phyloP scores from a whole-genome alignment of 2,113 vertebrate genomes.

The Varanus salvator region DNA sequence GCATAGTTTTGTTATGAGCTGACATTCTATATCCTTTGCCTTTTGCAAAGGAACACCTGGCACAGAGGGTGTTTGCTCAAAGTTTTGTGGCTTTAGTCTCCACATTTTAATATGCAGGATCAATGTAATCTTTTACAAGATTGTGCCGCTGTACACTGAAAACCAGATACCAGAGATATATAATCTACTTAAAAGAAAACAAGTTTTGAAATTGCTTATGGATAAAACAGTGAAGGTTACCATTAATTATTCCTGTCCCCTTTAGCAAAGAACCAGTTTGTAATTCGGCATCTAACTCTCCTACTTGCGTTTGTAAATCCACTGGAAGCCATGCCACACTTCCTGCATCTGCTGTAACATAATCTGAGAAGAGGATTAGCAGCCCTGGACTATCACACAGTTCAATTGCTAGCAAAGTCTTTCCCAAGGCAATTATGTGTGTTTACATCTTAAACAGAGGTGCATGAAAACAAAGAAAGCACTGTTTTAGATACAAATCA shows the following conservation, averaged over 20 bases:
- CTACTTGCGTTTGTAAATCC: slow-evolving; percentile 27
- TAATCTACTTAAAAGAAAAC: background rate
- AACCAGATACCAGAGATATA: background rate
- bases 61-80: slow-evolving; percentile 9
- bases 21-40: too few species aligned
- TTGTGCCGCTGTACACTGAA: too few species aligned
- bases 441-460: slow-evolving; percentile 54
- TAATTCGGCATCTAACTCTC: slow-evolving; percentile 51
- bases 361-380: slow-evolving; percentile 53
- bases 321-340: slow-evolving; percentile 20
- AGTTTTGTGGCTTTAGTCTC: background rate
- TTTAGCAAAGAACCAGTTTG: slow-evolving; percentile 25
- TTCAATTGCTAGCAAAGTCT: slow-evolving; percentile 48
- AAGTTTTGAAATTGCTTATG: background rate
- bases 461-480: slow-evolving; percentile 34
- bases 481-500: slow-evolving; percentile 22
- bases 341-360: slow-evolving; percentile 42
- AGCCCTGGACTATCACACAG: slow-evolving; percentile 20
- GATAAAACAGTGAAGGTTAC: slow-evolving; percentile 26
- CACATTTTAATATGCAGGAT: background rate
- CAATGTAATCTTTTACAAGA: background rate
- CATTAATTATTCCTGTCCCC: slow-evolving; percentile 46
- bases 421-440: slow-evolving; percentile 54
- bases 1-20: background rate
- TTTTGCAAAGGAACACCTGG: background rate